Conservation (phyloP, 1,140 invertebrate species). For the Ceratina japonica region DNA sequence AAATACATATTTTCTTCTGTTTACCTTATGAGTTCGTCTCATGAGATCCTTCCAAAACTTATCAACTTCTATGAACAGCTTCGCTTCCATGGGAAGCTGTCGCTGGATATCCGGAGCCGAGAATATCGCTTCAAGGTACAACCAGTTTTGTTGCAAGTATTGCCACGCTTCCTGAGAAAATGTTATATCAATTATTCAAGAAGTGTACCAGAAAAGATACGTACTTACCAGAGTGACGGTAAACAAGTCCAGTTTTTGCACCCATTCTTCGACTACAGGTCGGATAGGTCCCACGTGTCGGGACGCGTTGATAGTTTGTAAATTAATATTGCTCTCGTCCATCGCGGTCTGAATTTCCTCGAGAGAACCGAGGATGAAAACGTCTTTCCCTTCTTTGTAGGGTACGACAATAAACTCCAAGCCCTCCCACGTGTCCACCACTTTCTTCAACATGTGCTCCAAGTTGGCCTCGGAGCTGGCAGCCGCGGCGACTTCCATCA, state of each 20-base stretch:
- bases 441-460: slow-evolving; percentile 88
- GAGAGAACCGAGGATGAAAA: slow-evolving; percentile 88
- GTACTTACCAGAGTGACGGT: slow-evolving; percentile 84
- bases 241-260: slow-evolving; percentile 86
- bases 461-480: slow-evolving; percentile 91
- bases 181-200: not conserved
- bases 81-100: slow-evolving; percentile 91
- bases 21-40: slow-evolving; percentile 84
- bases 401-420: slow-evolving; percentile 88
- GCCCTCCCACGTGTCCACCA: slow-evolving; percentile 90
- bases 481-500: slow-evolving; percentile 90
- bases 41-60: slow-evolving; percentile 93
- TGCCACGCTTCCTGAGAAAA: slow-evolving; percentile 88
- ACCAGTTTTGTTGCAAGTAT: slow-evolving; percentile 90
- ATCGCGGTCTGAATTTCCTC: slow-evolving; percentile 90
- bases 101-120: slow-evolving; percentile 93
- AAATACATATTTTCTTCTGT: too few species aligned
- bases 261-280: slow-evolving; percentile 89
- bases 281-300: slow-evolving; percentile 91
- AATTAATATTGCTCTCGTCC: slow-evolving; percentile 92
- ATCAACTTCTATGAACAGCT: slow-evolving; percentile 90
- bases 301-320: slow-evolving; percentile 91
- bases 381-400: slow-evolving; percentile 90
- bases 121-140: slow-evolving; percentile 93
- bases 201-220: not conserved